These are phyloP conservation scores for Leptodactylus fuscus DNA, from an alignment of 2,113 vertebrate species.

Conservation along the genomic window DNA sequence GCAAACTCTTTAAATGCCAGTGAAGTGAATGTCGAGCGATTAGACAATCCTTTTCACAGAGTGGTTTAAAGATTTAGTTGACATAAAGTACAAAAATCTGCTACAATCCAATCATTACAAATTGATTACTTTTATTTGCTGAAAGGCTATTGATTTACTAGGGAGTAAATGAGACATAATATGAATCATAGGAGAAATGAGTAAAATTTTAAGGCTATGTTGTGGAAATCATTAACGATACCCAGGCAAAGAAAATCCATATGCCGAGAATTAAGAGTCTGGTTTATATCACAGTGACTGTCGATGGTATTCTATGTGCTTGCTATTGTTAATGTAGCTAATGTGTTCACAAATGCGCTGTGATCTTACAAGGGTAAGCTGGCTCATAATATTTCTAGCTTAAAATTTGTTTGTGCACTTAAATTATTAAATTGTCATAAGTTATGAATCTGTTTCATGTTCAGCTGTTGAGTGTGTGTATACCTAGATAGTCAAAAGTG, in stretches of 20 bases:
- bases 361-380: slow-evolving; percentile 24
- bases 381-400: slow-evolving; percentile 27
- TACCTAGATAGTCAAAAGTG: not conserved
- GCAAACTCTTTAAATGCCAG: slow-evolving; percentile 48
- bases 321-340: slow-evolving; percentile 43
- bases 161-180: slow-evolving; percentile 59
- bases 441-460: slow-evolving; percentile 38
- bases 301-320: slow-evolving; percentile 35
- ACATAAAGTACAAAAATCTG: slow-evolving; percentile 60
- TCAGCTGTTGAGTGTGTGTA: slow-evolving; percentile 28
- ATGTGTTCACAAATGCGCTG: slow-evolving; percentile 25
- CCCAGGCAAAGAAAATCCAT: slow-evolving; percentile 54
- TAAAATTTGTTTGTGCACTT: slow-evolving; percentile 47
- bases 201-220: slow-evolving; percentile 59
- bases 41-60: slow-evolving; percentile 53
- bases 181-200: slow-evolving; percentile 61
- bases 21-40: slow-evolving; percentile 51
- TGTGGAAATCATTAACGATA: slow-evolving; percentile 59
- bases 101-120: slow-evolving; percentile 61
- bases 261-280: slow-evolving; percentile 58
- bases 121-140: slow-evolving; percentile 61
- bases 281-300: slow-evolving; percentile 54
- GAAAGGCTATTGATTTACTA: slow-evolving; percentile 60
- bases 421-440: slow-evolving; percentile 40
- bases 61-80: slow-evolving; percentile 57